Percentiles rank a stretch among this genome's conserved stretches.
Conservation (phyloP, 2,888 invertebrate species). For the Zaprionus obscuricornis region DNA sequence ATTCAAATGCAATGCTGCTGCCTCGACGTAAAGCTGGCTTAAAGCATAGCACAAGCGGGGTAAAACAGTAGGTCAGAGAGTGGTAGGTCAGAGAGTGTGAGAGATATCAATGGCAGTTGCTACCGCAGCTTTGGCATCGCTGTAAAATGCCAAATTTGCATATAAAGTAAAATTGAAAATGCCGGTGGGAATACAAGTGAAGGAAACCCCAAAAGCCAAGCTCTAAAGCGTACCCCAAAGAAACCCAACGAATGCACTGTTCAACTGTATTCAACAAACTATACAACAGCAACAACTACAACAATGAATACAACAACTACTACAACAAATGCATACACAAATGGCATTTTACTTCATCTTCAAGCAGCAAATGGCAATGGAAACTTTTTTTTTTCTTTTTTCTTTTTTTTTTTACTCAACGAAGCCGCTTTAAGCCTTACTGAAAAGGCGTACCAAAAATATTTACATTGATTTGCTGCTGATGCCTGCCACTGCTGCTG, state of each 20-base stretch:
- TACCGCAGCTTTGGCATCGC: slow-evolving; percentile 40
- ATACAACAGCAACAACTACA: slow-evolving; percentile 1
- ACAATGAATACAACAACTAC: slow-evolving; percentile 22
- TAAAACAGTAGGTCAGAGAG: not conserved
- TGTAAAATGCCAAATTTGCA: slow-evolving; percentile 75
- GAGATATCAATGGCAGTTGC: slow-evolving; percentile 63
- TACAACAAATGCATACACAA: too few relatives aligned
- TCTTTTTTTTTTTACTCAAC: not conserved
- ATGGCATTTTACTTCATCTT: slow-evolving; percentile 49
- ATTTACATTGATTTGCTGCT: slow-evolving; percentile 71
- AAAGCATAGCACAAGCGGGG: slow-evolving; percentile 40
- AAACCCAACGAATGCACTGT: slow-evolving; percentile 54
- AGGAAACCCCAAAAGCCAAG: slow-evolving; percentile 47
- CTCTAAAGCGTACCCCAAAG: slow-evolving; percentile 39
- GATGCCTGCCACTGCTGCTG: not conserved
- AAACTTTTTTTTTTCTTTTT: slow-evolving; percentile 14
- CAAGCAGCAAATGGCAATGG: slow-evolving; percentile 13
- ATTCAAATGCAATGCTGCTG: slow-evolving; percentile 57
- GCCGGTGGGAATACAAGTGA: slow-evolving; percentile 56
- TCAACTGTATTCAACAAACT: slow-evolving; percentile 4
- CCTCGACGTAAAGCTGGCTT: slow-evolving; percentile 65
- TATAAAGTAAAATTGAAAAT: slow-evolving; percentile 79
- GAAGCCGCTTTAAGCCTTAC: slow-evolving; percentile 33
- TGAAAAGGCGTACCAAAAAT: slow-evolving; percentile 61
- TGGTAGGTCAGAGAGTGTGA: slow-evolving; percentile 8